Evolutionary conservation across 2,888 invertebrate genomes (phyloP).

Genomic region (Drosophila meridionalis): DNA sequence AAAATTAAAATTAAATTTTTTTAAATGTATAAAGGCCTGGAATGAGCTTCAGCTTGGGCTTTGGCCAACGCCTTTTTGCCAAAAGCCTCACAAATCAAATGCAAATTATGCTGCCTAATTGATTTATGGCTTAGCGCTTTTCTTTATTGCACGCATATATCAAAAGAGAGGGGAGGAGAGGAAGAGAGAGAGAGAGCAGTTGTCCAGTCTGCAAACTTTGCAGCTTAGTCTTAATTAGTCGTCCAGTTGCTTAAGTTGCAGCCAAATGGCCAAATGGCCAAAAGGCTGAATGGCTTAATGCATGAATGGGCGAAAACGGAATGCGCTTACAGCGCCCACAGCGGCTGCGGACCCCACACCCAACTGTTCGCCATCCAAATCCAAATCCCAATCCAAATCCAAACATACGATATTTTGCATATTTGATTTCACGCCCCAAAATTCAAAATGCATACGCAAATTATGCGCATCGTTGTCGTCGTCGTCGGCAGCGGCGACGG

Average conservation of each 20-base stretch:
- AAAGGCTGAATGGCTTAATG: background rate
- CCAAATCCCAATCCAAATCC: slow-evolving; percentile 44
- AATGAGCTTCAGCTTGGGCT: slow-evolving; percentile 30
- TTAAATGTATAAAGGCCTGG: slow-evolving; percentile 52
- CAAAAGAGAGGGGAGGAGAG: slow-evolving; percentile 16
- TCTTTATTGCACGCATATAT: slow-evolving; percentile 63
- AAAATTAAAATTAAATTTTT: slow-evolving; percentile 10
- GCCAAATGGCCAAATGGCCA: slow-evolving; percentile 17
- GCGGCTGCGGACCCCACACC: slow-evolving; percentile 6
- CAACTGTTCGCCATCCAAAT: slow-evolving; percentile 7
- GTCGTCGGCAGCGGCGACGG: slow-evolving; percentile 26
- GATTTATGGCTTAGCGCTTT: slow-evolving; percentile 68
- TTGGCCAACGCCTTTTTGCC: slow-evolving; percentile 29
- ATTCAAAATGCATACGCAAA: slow-evolving; percentile 77
- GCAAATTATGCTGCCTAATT: slow-evolving; percentile 78
- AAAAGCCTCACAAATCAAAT: slow-evolving; percentile 75
- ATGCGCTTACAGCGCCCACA: slow-evolving; percentile 30
- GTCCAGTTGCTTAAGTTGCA: slow-evolving; percentile 30
- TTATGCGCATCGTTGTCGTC: slow-evolving; percentile 73
- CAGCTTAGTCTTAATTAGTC: slow-evolving; percentile 74
- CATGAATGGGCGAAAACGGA: slow-evolving; percentile 10
- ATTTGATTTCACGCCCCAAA: slow-evolving; percentile 76
- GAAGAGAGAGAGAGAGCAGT: slow-evolving; percentile 8
- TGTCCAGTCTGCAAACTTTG: slow-evolving; percentile 64
- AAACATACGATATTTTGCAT: slow-evolving; percentile 74